Conservation (phyloP, 2,113 vertebrate genomes). For the Puffinus mauretanicus region DNA sequence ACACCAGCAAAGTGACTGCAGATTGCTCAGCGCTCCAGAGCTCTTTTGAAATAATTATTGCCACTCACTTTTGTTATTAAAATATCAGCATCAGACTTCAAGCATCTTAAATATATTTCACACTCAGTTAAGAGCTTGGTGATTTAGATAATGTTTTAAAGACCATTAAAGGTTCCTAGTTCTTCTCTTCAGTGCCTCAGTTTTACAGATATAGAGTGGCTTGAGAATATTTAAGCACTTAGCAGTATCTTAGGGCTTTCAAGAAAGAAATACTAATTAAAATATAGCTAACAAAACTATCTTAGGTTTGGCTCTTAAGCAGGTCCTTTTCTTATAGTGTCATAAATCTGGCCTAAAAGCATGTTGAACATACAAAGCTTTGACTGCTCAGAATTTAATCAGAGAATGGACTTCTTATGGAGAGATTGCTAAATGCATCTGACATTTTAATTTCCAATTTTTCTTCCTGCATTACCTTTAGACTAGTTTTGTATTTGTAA, state of each 20-base stretch:
- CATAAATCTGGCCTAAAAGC: constrained; percentile 44
- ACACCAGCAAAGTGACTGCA: background rate
- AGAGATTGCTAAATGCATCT: background rate
- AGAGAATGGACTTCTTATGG: background rate
- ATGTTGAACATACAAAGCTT: background rate
- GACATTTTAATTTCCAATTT: background rate
- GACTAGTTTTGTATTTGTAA: background rate
- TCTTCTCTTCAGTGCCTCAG: background rate
- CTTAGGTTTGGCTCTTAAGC: background rate
- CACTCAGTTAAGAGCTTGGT: background rate
- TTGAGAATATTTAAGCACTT: background rate
- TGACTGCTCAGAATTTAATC: background rate
- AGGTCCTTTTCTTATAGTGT: background rate
- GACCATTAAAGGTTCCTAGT: background rate
- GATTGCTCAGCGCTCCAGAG: background rate
- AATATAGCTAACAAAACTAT: background rate
- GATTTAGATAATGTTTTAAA: background rate
- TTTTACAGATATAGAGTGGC: background rate
- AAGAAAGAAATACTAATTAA: constrained; percentile 17
- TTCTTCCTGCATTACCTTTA: background rate
- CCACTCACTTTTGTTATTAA: background rate
- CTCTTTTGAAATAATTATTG: background rate
- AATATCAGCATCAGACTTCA: background rate
- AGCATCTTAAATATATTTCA: background rate
- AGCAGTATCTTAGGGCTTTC: background rate